Conservation (phyloP, 1,140 invertebrate genomes). For the Colletes gigas region DNA sequence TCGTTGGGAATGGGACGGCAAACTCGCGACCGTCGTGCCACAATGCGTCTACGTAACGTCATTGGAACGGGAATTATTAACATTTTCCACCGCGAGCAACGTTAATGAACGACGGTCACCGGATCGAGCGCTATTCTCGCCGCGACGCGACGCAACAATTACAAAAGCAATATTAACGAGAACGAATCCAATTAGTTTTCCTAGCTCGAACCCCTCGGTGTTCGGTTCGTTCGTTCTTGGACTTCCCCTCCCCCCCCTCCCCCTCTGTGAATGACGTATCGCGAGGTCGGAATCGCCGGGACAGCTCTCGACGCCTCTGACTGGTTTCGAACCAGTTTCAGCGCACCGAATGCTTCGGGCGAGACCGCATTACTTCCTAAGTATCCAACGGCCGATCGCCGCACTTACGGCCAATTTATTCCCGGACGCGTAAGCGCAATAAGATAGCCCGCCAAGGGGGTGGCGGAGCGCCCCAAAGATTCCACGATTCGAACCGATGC, state of each 20-base stretch:
- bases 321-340: slow-evolving; percentile 67
- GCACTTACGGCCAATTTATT: slow-evolving; percentile 67
- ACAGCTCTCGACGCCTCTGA: slow-evolving; percentile 56
- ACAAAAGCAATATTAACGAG: background rate
- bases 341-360: slow-evolving; percentile 54
- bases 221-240: background rate
- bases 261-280: slow-evolving; percentile 45
- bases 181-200: slow-evolving; percentile 24
- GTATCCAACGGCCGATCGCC: slow-evolving; percentile 53
- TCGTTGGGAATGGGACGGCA: background rate
- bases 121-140: background rate
- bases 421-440: slow-evolving; percentile 33
- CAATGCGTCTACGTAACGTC: background rate
- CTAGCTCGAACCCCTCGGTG: background rate
- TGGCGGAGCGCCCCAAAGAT: background rate
- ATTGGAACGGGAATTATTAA: background rate
- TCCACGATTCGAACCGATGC: background rate
- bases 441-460: background rate
- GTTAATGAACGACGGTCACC: background rate
- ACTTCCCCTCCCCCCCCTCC: too few species aligned
- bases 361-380: slow-evolving; percentile 68
- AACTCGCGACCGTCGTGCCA: background rate
- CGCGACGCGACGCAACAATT: background rate
- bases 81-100: background rate
- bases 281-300: slow-evolving; percentile 22